A percentile compares a stretch with the other conserved stretches of the same genome.
Conservation (phyloP, 1,140 invertebrate genomes). For the Olivierus martensii region DNA sequence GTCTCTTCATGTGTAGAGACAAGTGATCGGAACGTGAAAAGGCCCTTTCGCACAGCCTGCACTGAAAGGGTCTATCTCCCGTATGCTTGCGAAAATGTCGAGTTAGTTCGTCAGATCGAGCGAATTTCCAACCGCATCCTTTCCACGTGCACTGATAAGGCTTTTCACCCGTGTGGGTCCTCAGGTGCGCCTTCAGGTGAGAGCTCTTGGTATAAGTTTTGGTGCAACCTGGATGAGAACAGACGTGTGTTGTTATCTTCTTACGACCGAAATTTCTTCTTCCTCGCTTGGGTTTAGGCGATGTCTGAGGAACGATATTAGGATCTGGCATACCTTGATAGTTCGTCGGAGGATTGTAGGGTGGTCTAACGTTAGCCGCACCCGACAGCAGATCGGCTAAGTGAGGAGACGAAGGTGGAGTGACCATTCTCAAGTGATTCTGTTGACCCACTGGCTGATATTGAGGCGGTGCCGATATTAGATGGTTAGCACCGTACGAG, state of each 20-base stretch:
- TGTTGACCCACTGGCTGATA: constrained; percentile 2
- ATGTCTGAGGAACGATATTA: neutral
- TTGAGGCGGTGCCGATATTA: neutral
- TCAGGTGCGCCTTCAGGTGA: constrained; percentile 50
- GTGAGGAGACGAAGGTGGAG: constrained; percentile 42
- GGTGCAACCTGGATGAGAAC: constrained; percentile 47
- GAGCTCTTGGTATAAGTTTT: constrained; percentile 60
- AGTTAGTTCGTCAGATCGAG: constrained; percentile 42
- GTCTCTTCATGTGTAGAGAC: constrained; percentile 37
- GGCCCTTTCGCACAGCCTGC: constrained; percentile 32
- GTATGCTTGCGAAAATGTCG: constrained; percentile 34
- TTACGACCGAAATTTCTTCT: constrained; percentile 34
- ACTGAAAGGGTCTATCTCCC: constrained; percentile 32
- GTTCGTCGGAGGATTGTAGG: neutral
- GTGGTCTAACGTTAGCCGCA: neutral
- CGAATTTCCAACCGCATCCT: constrained; percentile 44
- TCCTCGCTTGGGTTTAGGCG: constrained; percentile 22
- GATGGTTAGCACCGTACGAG: neutral
- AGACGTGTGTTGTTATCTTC: constrained; percentile 41
- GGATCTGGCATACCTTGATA: neutral
- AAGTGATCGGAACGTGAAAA: constrained; percentile 39
- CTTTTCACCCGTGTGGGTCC: constrained; percentile 49
- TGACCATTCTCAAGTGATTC: constrained; percentile 33
- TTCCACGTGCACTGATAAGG: constrained; percentile 43
- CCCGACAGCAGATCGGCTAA: constrained; percentile 31